Conservation (phyloP, 1,140 invertebrate species). For the Trissolcus basalis region DNA sequence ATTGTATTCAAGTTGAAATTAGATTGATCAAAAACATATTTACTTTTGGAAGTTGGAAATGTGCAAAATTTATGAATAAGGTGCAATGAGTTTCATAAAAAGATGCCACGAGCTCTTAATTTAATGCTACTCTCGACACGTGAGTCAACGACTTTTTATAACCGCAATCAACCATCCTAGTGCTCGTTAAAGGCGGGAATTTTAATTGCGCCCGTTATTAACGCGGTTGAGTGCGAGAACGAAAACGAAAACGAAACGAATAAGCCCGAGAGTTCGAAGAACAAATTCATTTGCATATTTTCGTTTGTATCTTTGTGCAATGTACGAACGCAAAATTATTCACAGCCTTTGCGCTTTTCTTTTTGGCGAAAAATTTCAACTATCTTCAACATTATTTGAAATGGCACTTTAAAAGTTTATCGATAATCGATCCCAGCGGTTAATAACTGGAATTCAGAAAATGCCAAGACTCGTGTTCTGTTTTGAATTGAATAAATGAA, state of each 20-base stretch:
- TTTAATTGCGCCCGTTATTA: conserved; percentile 60
- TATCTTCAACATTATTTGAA: too few species aligned
- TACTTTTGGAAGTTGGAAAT: not conserved
- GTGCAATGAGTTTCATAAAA: conserved; percentile 24
- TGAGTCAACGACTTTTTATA: conserved; percentile 47
- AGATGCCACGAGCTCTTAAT: conserved; percentile 28
- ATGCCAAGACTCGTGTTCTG: too few species aligned
- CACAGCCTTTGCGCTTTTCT: not conserved
- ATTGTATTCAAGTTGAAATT: too few species aligned
- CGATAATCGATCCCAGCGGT: too few species aligned
- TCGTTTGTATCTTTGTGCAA: conserved; percentile 22
- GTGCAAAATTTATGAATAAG: conserved; percentile 24
- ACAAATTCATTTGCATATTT: conserved; percentile 47
- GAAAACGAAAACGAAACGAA: conserved; percentile 44
- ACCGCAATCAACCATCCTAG: conserved; percentile 46
- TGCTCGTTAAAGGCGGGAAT: conserved; percentile 56
- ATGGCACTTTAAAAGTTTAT: too few species aligned
- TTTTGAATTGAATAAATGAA: too few species aligned
- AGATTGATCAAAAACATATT: conserved; percentile 6
- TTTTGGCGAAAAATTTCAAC: too few species aligned
- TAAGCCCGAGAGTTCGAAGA: conserved; percentile 24
- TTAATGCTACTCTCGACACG: conserved; percentile 35
- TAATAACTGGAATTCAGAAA: too few species aligned
- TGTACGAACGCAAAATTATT: conserved; percentile 16
- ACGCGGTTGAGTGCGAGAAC: conserved; percentile 39